Evolutionary conservation across 1,140 invertebrate genomes (phyloP), one percentile per base, ranked within the genome.

Genomic region (Drosophila elegans): DNA sequence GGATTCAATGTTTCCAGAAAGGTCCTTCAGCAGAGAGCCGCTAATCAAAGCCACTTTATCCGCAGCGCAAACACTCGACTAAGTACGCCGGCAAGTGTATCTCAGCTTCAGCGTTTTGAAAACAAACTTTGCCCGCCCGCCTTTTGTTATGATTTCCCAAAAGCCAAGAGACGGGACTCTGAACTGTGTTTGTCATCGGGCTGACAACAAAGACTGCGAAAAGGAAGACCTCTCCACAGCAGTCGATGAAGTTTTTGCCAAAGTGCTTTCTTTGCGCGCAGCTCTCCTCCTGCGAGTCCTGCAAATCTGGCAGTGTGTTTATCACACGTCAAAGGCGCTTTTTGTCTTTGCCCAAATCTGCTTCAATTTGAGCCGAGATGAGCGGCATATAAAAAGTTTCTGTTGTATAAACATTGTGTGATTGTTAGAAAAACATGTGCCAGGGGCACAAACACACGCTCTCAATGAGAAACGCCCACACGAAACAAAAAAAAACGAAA

Each of bases 361-460:
- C 83, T 86, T 88, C 79, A 88, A 79, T 85, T 82, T 81, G 72
- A 75, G 82, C 74, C 59, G 44, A 53, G 67, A 71, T 56, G 72
- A 59, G 66, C 53, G 61, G 79, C 71, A 48, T 88, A 82, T 77
- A 88, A 89, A 86, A 88, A 88, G 80, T 88, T 88, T 78, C 32
- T 83, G 83, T 88, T 88, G 80, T 89, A 83, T 88, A 89, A 88
- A 88, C 83, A 88, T 77, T 88, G 84, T 83, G 84, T 88, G 83
- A 88, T 88, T 88, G 83, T 88, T 80, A 88, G 79, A 89, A 88
- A 88, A 88, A 88, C 83, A 88, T 88, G 83, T 88, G 83, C 83
- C 83, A 71, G 39, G 42, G 60, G 80, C 83, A 66, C 52, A 44
- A 56, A 49, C 44, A 46, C 45, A 55, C n/a, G 12, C 60, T 57